phyloP scores from a whole-genome alignment of 2,888 invertebrate species.

The Eueremaeus valkanovi region DNA sequence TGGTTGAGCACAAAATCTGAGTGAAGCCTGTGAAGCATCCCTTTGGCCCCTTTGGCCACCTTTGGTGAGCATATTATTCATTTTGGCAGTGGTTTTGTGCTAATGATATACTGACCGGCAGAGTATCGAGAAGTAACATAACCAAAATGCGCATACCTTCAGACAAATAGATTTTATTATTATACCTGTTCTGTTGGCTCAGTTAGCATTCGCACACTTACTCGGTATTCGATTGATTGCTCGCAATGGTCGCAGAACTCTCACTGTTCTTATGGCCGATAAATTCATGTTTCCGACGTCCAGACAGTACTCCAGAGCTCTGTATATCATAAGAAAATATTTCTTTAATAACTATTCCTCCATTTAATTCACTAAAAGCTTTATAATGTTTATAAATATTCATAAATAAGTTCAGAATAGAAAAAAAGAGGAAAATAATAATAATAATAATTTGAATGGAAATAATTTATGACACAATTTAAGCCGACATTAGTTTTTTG shows the following conservation, averaged over 20 bases:
- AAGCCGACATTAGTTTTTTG: neutral
- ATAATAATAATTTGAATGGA: neutral
- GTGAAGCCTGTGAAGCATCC: too few relatives aligned
- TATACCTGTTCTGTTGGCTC: neutral
- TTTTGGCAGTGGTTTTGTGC: too few relatives aligned
- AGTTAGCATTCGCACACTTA: slow-evolving; percentile 57
- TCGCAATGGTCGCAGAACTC: slow-evolving; percentile 90
- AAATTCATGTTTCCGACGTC: slow-evolving; percentile 96
- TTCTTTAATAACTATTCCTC: neutral
- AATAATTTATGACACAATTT: neutral
- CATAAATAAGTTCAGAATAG: neutral
- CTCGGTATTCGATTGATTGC: slow-evolving; percentile 99
- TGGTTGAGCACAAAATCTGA: too few relatives aligned
- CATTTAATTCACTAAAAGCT: neutral
- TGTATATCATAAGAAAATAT: slow-evolving; percentile 51
- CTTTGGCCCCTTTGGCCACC: too few relatives aligned
- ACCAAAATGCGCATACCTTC: slow-evolving; percentile 98
- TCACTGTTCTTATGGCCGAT: slow-evolving; percentile 95
- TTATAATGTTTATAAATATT: neutral
- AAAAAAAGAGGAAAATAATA: neutral
- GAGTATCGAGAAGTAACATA: slow-evolving; percentile 93
- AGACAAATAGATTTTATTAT: slow-evolving; percentile 42
- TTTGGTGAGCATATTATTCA: too few relatives aligned
- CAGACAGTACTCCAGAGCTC: slow-evolving; percentile 80
- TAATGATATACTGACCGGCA: slow-evolving; percentile 59